These are phyloP conservation scores for Rhea americana DNA, from an alignment of 2,113 vertebrate species.

Conservation along the genomic window DNA sequence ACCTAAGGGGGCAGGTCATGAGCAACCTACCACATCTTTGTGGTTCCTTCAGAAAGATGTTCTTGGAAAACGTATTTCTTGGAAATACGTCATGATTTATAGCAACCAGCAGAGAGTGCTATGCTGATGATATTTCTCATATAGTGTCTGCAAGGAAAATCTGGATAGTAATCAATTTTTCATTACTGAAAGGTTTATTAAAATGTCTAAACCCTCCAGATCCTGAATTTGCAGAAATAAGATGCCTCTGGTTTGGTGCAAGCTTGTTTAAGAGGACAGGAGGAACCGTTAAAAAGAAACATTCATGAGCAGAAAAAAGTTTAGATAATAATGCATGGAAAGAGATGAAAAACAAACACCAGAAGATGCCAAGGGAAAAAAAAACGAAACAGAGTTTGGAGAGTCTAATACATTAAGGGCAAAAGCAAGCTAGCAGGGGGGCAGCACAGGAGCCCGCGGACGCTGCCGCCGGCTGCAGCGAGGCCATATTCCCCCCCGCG, in stretches of 20 bases:
- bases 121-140: background rate
- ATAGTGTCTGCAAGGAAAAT: background rate
- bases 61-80: background rate
- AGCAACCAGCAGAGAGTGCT: background rate
- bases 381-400: background rate
- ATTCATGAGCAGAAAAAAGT: background rate
- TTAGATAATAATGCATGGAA: fast-evolving
- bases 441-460: too few relatives aligned
- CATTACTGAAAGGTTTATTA: background rate
- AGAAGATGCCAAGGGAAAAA: too few relatives aligned
- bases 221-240: background rate
- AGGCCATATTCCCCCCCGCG: too few relatives aligned
- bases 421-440: too few relatives aligned
- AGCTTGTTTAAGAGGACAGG: background rate
- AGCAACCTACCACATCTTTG: background rate
- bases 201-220: background rate
- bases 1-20: background rate
- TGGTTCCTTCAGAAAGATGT: background rate
- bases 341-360: background rate
- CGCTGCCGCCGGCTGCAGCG: too few relatives aligned
- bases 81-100: background rate
- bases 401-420: fast-evolving
- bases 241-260: background rate
- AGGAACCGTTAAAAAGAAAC: background rate
- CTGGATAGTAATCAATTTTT: background rate